phyloP scores from a whole-genome alignment of 2,797 vertebrate species.

The Echeneis naucrates region DNA sequence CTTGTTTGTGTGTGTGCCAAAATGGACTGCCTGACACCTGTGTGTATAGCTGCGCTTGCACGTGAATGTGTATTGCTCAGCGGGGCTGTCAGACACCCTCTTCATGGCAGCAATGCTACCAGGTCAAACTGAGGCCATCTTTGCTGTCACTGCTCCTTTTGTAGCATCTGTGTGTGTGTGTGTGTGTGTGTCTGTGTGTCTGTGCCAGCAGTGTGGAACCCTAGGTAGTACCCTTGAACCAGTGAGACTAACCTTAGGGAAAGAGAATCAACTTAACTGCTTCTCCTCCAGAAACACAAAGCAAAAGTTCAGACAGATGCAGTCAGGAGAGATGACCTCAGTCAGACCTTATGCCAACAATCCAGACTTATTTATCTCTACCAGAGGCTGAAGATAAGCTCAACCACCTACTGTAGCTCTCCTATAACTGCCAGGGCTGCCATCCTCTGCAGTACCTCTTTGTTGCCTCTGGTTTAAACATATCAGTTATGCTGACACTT shows the following conservation, averaged over 20 bases:
- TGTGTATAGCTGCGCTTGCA: conserved; percentile 34
- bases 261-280: conserved; percentile 34
- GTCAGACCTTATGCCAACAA: conserved; percentile 39
- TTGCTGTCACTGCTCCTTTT: conserved; percentile 76
- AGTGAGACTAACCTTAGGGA: conserved; percentile 49
- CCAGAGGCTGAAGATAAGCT: conserved; percentile 30
- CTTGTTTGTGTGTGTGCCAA: conserved; percentile 15
- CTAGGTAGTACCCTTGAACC: conserved; percentile 38
- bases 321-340: conserved; percentile 69
- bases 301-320: conserved; percentile 61
- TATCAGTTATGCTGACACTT: conserved; percentile 9
- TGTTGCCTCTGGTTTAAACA: conserved; percentile 23
- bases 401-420: conserved; percentile 9
- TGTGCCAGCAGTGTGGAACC: conserved; percentile 25
- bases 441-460: neutral
- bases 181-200: conserved; percentile 25
- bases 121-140: conserved; percentile 73
- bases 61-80: conserved; percentile 42
- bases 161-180: conserved; percentile 10
- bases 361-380: conserved; percentile 38
- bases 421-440: neutral
- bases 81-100: conserved; percentile 76
- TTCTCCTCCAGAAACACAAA: conserved; percentile 54
- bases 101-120: conserved; percentile 59
- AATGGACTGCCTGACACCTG: neutral